Conservation (phyloP, 2,888 invertebrate genomes). For the Xylocampa areola region DNA sequence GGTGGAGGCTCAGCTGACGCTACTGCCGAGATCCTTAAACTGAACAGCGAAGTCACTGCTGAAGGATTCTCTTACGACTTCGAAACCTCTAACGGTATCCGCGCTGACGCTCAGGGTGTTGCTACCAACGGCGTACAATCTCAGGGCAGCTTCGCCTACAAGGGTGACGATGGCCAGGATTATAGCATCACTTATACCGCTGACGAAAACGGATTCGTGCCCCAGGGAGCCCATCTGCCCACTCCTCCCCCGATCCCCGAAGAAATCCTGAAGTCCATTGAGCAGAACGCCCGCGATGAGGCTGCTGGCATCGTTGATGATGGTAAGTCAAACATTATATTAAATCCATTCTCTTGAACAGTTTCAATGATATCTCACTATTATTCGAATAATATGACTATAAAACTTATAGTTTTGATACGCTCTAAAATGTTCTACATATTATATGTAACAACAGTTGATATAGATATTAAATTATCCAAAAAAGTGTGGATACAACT, state of each 20-base stretch:
- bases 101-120: slow-evolving; percentile 84
- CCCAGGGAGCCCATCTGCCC: slow-evolving; percentile 85
- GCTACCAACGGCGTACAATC: slow-evolving; percentile 86
- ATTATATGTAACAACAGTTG: not conserved
- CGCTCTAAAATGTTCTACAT: not conserved
- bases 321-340: slow-evolving; percentile 74
- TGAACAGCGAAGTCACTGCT: slow-evolving; percentile 83
- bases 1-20: slow-evolving; percentile 75
- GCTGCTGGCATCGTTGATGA: slow-evolving; percentile 86
- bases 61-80: slow-evolving; percentile 86
- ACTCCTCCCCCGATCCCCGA: slow-evolving; percentile 87
- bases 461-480: not conserved
- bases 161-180: slow-evolving; percentile 87
- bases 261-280: slow-evolving; percentile 84
- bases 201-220: slow-evolving; percentile 86
- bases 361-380: not conserved
- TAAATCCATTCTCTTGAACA: not conserved
- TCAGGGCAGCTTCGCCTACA: slow-evolving; percentile 86
- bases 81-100: slow-evolving; percentile 86
- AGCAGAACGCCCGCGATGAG: slow-evolving; percentile 87
- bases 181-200: slow-evolving; percentile 87
- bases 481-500: slow-evolving; percentile 10
- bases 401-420: not conserved
- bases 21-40: slow-evolving; percentile 79
- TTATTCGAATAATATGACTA: too few relatives aligned